Conservation (phyloP, 2,113 vertebrate species). For the Lichenostomus cassidix region DNA sequence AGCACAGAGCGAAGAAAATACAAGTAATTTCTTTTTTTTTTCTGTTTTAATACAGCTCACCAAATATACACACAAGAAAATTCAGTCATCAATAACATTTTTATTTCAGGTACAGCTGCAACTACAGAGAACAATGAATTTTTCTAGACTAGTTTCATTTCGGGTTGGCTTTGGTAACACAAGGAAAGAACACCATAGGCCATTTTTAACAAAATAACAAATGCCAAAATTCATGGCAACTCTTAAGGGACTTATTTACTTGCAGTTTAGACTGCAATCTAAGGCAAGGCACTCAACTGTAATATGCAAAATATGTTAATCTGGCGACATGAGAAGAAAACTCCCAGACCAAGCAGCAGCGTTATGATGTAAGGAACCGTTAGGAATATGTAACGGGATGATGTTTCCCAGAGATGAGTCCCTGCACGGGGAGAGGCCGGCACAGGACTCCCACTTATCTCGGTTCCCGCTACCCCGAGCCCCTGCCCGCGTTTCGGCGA, state of each 20-base stretch:
- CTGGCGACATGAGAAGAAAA: neutral
- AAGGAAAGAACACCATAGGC: slow-evolving; percentile 38
- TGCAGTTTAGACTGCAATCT: slow-evolving; percentile 57
- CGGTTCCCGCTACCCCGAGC: neutral
- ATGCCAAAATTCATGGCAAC: slow-evolving; percentile 62
- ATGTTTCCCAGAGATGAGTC: neutral
- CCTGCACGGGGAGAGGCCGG: neutral
- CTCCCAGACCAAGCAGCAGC: slow-evolving; percentile 15
- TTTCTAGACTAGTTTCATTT: slow-evolving; percentile 77
- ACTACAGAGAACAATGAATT: slow-evolving; percentile 85
- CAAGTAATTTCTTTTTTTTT: slow-evolving; percentile 93
- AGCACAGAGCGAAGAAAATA: slow-evolving; percentile 96
- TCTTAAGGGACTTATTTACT: slow-evolving; percentile 63
- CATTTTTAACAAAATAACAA: slow-evolving; percentile 75
- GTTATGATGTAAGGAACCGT: slow-evolving; percentile 20
- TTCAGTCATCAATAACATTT: slow-evolving; percentile 89
- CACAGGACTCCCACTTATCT: neutral
- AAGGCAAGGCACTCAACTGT: slow-evolving; percentile 61
- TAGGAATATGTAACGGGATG: neutral
- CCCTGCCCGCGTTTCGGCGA: too few relatives aligned
- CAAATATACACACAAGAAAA: slow-evolving; percentile 85
- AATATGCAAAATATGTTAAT: slow-evolving; percentile 58
- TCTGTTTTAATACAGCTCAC: slow-evolving; percentile 88
- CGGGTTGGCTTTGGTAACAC: slow-evolving; percentile 67
- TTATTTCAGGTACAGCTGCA: slow-evolving; percentile 87